A percentile compares a stretch with the other conserved stretches of the same genome.
Evolutionary conservation across 2,113 vertebrate genomes (phyloP).

Genomic region (Saguinus imperator): DNA sequence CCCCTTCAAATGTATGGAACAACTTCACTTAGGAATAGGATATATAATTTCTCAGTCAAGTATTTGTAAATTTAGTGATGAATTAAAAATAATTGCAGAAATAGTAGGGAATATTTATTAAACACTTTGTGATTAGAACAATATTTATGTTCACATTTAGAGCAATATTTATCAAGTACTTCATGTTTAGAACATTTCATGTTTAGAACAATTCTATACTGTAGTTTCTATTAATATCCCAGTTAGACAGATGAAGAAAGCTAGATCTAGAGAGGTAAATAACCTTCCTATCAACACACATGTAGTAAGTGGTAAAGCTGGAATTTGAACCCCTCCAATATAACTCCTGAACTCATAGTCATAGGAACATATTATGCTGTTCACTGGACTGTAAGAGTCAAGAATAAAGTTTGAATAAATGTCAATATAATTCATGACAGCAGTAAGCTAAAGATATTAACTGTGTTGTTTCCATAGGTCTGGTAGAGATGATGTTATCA

Average conservation of each 20-base stretch:
- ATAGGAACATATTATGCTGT: background rate
- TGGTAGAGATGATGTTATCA: background rate
- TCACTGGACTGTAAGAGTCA: background rate
- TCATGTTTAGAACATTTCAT: background rate
- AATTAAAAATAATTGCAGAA: background rate
- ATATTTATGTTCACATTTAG: too few relatives aligned
- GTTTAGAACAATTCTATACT: background rate
- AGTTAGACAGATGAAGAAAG: background rate
- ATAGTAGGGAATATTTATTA: background rate
- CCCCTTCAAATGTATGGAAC: background rate
- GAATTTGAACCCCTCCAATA: background rate
- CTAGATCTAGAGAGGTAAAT: background rate
- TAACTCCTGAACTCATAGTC: background rate
- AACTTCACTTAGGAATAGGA: background rate
- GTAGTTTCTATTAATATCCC: background rate
- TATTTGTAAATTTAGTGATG: background rate
- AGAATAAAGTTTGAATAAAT: background rate
- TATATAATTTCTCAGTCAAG: background rate
- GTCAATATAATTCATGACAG: background rate
- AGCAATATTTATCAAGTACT: background rate
- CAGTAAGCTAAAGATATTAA: background rate
- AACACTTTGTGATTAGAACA: too few relatives aligned
- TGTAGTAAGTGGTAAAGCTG: background rate
- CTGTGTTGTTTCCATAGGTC: background rate
- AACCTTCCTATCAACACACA: background rate